Evolutionary conservation across 2,113 vertebrate species (phyloP).

Genomic region (Coturnix japonica): DNA sequence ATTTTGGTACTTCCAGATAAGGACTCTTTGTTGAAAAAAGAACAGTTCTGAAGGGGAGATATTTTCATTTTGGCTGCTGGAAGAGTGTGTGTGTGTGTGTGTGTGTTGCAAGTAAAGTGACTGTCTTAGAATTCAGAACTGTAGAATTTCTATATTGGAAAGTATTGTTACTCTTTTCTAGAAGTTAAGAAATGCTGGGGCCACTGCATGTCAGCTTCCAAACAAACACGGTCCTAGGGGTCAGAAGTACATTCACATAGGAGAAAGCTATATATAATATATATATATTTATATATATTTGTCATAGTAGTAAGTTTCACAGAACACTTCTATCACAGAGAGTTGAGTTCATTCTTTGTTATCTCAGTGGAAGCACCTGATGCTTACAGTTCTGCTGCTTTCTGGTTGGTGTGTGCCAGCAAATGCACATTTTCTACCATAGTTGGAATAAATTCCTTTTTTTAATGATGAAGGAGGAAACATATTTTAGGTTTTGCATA

Average conservation of each 20-base stretch:
- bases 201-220: neutral
- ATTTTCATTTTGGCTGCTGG: neutral
- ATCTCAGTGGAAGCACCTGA: neutral
- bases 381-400: neutral
- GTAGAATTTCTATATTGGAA: neutral
- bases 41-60: neutral
- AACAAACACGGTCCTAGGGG: neutral
- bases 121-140: fast-evolving
- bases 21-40: neutral
- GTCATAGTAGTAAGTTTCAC: neutral
- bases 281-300: neutral
- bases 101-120: neutral
- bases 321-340: neutral
- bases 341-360: neutral
- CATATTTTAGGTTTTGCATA: neutral
- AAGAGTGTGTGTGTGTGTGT: neutral
- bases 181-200: neutral
- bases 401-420: neutral
- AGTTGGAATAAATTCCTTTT: neutral
- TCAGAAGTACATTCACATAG: neutral
- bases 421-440: neutral
- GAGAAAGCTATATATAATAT: neutral
- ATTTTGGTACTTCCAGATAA: neutral
- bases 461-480: neutral
- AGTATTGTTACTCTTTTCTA: neutral